These are phyloP conservation scores for Mantis religiosa DNA, from an alignment of 2,888 invertebrate species.

Conservation along the genomic window DNA sequence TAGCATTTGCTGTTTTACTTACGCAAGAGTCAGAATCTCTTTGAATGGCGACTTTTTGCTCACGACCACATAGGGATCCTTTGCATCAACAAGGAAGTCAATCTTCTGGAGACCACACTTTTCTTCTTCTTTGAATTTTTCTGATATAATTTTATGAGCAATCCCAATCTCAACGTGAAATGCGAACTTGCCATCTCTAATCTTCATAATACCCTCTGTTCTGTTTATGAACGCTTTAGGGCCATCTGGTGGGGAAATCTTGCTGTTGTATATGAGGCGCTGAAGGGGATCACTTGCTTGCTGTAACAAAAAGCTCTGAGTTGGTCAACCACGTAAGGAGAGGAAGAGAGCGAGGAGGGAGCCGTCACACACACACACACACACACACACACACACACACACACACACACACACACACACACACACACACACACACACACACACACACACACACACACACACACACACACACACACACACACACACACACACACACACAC, in stretches of 20 bases:
- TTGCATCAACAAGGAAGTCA: not conserved
- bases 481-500: too few species aligned
- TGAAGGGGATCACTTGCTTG: constrained; percentile 45
- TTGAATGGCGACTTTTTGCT: constrained; percentile 59
- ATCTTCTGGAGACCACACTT: not conserved
- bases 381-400: too few species aligned
- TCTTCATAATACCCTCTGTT: not conserved
- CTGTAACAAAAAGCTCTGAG: not conserved
- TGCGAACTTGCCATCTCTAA: constrained; percentile 1
- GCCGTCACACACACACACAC: too few species aligned
- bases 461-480: too few species aligned
- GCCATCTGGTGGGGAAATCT: constrained; percentile 47
- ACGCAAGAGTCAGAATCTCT: constrained; percentile 62
- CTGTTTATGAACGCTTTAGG: constrained; percentile 35
- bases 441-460: too few species aligned
- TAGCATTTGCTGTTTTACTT: constrained; percentile 30
- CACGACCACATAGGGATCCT: constrained; percentile 59
- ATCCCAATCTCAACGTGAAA: constrained; percentile 3
- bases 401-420: too few species aligned
- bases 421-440: too few species aligned
- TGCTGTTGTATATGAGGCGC: constrained; percentile 48
- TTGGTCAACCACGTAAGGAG: too few species aligned
- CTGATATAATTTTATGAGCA: not conserved
- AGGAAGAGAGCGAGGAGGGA: too few species aligned
- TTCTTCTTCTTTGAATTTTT: constrained; percentile 8